These are phyloP conservation scores for Polymixis flavicincta DNA, from an alignment of 2,888 invertebrate genomes.

Conservation along the genomic window DNA sequence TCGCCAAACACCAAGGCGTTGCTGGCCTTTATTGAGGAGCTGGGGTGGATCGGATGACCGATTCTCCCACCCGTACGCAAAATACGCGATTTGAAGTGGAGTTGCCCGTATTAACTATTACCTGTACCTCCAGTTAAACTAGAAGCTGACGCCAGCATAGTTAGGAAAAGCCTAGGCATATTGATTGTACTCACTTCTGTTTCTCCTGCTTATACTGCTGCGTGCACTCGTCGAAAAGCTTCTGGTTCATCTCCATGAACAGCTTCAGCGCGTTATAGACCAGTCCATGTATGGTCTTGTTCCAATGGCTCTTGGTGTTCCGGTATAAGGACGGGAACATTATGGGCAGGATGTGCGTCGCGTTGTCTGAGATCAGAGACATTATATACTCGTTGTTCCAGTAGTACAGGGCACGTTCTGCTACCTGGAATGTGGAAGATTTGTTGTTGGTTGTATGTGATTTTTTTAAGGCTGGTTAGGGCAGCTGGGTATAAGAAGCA, in stretches of 20 bases:
- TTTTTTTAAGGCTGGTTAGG: too few species aligned
- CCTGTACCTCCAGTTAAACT: too few species aligned
- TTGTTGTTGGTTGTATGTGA: too few species aligned
- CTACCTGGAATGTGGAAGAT: slow-evolving; percentile 92
- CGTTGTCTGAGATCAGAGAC: slow-evolving; percentile 99
- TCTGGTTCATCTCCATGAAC: slow-evolving; percentile 99
- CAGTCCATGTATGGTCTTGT: slow-evolving; percentile 99
- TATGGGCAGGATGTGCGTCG: slow-evolving; percentile 98
- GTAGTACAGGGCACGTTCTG: slow-evolving; percentile 99
- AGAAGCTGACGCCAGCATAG: too few species aligned
- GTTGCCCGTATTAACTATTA: too few species aligned
- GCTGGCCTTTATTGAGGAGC: too few species aligned
- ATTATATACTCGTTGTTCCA: slow-evolving; percentile 99
- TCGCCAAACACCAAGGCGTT: too few species aligned
- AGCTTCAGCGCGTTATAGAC: slow-evolving; percentile 99
- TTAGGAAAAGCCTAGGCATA: too few species aligned
- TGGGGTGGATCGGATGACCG: too few species aligned
- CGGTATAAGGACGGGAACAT: slow-evolving; percentile 99
- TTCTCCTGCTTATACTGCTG: slow-evolving; percentile 97
- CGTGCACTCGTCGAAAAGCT: slow-evolving; percentile 99
- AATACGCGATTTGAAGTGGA: too few species aligned
- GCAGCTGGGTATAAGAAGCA: too few species aligned
- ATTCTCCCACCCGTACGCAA: too few species aligned
- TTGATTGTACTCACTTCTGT: slow-evolving; percentile 88
- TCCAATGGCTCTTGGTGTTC: slow-evolving; percentile 99